Conservation (phyloP, 2,888 invertebrate species). For the Microplitis manilae region DNA sequence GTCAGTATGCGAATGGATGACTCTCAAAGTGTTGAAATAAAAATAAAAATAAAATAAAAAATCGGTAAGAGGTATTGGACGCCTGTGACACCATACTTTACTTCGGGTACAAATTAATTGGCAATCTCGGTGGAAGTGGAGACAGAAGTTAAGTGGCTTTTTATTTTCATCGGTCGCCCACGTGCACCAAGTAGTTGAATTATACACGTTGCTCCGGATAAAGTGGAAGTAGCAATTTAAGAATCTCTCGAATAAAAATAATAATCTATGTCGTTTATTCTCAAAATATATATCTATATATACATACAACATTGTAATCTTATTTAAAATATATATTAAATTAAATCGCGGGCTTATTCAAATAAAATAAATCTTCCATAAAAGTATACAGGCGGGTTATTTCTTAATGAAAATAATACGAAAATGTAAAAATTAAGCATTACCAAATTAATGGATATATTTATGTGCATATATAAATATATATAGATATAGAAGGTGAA, state of each 20-base stretch:
- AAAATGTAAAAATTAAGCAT: slow-evolving; percentile 3
- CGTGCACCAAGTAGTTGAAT: slow-evolving; percentile 45
- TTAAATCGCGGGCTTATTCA: not conserved
- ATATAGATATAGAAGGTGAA: slow-evolving; percentile 34
- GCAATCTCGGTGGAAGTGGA: slow-evolving; percentile 57
- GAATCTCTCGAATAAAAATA: not conserved
- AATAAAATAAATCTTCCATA: not conserved
- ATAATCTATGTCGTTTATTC: not conserved
- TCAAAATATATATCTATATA: no score
- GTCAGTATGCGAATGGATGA: slow-evolving; percentile 5
- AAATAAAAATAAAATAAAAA: not conserved
- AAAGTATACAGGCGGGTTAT: not conserved
- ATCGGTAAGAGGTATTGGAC: slow-evolving; percentile 31
- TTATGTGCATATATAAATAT: not conserved
- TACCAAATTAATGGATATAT: not conserved
- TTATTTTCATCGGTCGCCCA: slow-evolving; percentile 60
- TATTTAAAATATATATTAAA: not conserved
- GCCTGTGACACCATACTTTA: slow-evolving; percentile 60
- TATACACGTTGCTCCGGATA: slow-evolving; percentile 9
- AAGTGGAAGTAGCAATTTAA: slow-evolving; percentile 3
- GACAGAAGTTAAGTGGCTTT: slow-evolving; percentile 64
- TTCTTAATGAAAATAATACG: not conserved
- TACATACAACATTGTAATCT: no score
- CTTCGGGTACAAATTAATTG: slow-evolving; percentile 66
- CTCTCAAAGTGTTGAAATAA: slow-evolving; percentile 1